These are phyloP conservation scores for Periplaneta americana DNA, from an alignment of 1,140 invertebrate species.

Conservation along the genomic window DNA sequence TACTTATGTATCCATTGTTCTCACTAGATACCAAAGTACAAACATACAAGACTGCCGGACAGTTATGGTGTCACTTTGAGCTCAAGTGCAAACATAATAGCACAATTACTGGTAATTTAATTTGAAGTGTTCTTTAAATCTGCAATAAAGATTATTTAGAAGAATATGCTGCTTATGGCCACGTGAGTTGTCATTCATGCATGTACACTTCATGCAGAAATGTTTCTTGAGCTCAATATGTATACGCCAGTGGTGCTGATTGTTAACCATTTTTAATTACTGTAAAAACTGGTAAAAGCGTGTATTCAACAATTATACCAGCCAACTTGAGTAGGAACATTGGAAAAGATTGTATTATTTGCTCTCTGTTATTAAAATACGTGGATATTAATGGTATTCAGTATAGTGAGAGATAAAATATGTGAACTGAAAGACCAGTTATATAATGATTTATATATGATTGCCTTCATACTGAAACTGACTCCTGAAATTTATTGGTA, in stretches of 20 bases:
- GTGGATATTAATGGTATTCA: neutral
- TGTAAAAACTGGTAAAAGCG: neutral
- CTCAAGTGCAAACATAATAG: neutral
- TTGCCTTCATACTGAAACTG: neutral
- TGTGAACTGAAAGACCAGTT: neutral
- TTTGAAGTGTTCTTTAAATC: neutral
- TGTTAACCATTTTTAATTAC: neutral
- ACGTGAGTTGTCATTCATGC: neutral
- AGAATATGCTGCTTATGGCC: too few relatives aligned
- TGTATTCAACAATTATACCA: neutral
- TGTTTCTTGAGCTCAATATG: neutral
- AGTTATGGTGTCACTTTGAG: neutral
- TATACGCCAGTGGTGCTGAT: neutral
- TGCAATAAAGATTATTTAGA: too few relatives aligned
- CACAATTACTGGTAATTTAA: neutral
- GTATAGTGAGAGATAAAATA: neutral
- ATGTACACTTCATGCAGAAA: neutral
- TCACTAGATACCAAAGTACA: neutral
- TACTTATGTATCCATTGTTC: neutral
- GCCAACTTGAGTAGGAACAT: neutral
- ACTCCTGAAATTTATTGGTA: neutral
- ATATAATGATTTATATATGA: neutral
- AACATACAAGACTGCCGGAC: neutral
- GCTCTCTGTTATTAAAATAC: neutral
- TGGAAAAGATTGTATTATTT: neutral